These are phyloP conservation scores for Thalassarche chlororhynchos DNA, from an alignment of 2,113 vertebrate species.

Conservation along the genomic window DNA sequence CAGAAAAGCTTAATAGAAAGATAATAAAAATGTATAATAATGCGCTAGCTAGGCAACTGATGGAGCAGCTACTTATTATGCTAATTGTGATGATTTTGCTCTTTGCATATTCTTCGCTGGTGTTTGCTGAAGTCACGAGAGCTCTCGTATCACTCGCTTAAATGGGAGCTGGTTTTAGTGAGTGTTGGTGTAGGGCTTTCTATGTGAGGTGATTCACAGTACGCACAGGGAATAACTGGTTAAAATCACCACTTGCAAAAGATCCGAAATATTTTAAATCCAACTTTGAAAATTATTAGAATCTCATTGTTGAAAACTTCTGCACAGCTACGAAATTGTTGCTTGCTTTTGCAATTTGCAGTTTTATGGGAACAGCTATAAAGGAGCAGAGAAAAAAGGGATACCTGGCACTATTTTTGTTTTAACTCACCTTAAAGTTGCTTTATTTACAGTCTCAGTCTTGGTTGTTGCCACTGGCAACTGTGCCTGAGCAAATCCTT, in stretches of 20 bases:
- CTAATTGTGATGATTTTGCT: not conserved
- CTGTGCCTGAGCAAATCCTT: not conserved
- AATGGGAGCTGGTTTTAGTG: not conserved
- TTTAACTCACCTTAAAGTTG: not conserved
- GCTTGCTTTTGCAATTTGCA: not conserved
- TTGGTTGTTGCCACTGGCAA: constrained; percentile 12
- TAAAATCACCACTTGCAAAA: not conserved
- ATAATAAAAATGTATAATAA: not conserved
- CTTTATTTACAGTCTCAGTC: not conserved
- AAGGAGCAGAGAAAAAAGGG: not conserved
- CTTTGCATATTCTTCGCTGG: not conserved
- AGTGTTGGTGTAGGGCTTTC: not conserved
- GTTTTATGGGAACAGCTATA: not conserved
- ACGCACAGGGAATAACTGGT: not conserved
- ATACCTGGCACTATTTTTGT: not conserved
- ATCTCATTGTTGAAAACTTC: not conserved
- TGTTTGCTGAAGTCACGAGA: not conserved
- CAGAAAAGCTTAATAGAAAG: not conserved
- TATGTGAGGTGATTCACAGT: accelerated
- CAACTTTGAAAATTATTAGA: not conserved
- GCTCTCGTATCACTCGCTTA: accelerated
- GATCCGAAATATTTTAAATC: not conserved
- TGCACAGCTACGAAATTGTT: not conserved
- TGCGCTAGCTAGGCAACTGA: not conserved
- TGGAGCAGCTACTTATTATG: not conserved